Evolutionary conservation across 2,888 invertebrate species (phyloP), one percentile per base, ranked within the genome.

Genomic region (Lucinisca nassula): DNA sequence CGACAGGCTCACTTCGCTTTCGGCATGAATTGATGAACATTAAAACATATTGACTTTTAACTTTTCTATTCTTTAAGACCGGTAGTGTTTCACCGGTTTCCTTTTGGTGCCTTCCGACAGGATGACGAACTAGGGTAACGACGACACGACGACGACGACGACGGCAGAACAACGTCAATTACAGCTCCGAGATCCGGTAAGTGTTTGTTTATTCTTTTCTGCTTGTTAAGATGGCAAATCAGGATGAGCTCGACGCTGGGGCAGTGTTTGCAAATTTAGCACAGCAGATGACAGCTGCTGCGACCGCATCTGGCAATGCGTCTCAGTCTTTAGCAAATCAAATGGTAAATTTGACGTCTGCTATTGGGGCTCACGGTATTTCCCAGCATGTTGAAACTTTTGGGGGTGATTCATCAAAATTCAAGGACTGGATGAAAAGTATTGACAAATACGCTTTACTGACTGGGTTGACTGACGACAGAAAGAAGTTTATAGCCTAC

Each of bases 361-460:
- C 81, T 21, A 67, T 81, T 6, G 51, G 37, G 37, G 55, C 61
- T 1, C 81, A 81, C 21, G 58, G 75, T 40, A 74, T 81, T 14
- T 55, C 61, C 0, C 81, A 81, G 30, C 27, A 61, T 24, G 45
- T 79, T 32, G 17, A 8, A 35, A 0, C 37, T 21, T 81, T 81
- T 45, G 67, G 74, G 24, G 81, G 81, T 24, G 75, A 74, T 2
- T 24, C 40, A 2, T 21, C 61, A 40, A 40, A 70, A 67, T 79
- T 79, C 17, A 79, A 70, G 24, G 12, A 32, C 1, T 74, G 81
- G 81, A 12, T 45, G 2, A 75, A 81, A 61, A 32, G 12, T 24
- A 75, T 81, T 17, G 74, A 81, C 35, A 81, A 81, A 61, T 74
- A 75, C 27, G 58, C 58, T 1, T n/a, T 35, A n/a, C 30, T 81